Conservation (phyloP, 2,113 vertebrate species). For the Actenoides hombroni region DNA sequence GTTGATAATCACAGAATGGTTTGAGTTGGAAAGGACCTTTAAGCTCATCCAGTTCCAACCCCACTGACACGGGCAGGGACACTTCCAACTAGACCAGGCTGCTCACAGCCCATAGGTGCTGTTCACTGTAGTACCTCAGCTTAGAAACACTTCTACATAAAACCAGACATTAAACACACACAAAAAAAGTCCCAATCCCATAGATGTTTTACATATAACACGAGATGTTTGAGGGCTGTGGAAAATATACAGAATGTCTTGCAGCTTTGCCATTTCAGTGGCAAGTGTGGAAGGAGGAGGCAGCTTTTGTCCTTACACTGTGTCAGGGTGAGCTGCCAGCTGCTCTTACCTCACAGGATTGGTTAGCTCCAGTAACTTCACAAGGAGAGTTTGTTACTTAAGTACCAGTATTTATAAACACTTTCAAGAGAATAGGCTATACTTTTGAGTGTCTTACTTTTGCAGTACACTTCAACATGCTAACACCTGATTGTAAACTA, state of each 20-base stretch:
- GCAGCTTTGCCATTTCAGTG: neutral
- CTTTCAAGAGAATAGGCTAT: neutral
- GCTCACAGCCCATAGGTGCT: neutral
- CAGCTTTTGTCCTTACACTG: rapidly evolving
- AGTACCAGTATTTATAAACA: neutral
- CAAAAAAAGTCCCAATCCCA: rapidly evolving
- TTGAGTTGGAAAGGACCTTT: too few species aligned
- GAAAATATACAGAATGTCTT: neutral
- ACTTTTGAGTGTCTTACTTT: neutral
- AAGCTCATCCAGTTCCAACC: too few species aligned
- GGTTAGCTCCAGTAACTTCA: neutral
- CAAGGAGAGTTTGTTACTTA: neutral
- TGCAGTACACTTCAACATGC: neutral
- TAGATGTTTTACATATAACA: neutral
- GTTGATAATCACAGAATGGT: too few species aligned
- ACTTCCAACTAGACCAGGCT: too few species aligned
- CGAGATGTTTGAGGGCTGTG: rapidly evolving
- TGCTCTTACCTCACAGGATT: neutral
- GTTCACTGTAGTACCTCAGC: neutral
- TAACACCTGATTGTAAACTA: neutral
- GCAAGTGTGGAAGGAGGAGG: neutral
- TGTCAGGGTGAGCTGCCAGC: too few species aligned
- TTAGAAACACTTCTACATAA: neutral
- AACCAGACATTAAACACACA: neutral
- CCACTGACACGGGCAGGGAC: too few species aligned